Evolutionary conservation across 2,113 vertebrate genomes (phyloP), one percentile per base, ranked within the genome.

Genomic region (Callochromis pleurospilus): DNA sequence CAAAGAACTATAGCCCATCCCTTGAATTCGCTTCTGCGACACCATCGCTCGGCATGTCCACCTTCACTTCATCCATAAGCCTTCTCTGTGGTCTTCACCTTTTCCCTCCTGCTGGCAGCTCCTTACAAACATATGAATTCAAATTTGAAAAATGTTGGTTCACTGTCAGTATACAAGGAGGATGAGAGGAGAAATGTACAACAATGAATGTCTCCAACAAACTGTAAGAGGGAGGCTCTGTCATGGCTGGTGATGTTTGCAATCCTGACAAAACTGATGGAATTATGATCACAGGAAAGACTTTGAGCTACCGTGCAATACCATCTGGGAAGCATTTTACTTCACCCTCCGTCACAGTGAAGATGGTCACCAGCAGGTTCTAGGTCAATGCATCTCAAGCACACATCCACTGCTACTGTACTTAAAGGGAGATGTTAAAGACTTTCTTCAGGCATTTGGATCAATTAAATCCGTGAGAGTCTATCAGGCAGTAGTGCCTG

Each of bases 1-100:
- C 54, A 26, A 56, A 14, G 54, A 56, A 56, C 54, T 26, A 26
- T 56, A 1, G 4, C 24, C 54, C 26, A 56, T 26, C 12, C 54
- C 12, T 56, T 1, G 12, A 56, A 14, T 56, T 56, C 0, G 1
- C 21, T 56, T 55, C 6, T 2, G 54, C 0, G 6, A 3, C 21
- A 55, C 54, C 54, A 26, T 56, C 2, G 21, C 54, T 56, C 3
- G 0, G 54, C 12, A 26, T 1, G 54, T 56, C 12, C 24, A 29
- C 55, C 2, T 9, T 58, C 55, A 15, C 55, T 29, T 29, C 55
- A 58, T 58, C 55, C 55, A 58, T 58, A 58, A 58, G 9, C 1
- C 55, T 58, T 58, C 55, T 58, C 26, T 31, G 13, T 58, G 7
- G 0, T 9, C 55, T 58, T 58, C 55, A 58, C 55, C 55, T 58